Evolutionary conservation across 1,140 invertebrate genomes (phyloP).

Genomic region (Dendroctonus ponderosae): DNA sequence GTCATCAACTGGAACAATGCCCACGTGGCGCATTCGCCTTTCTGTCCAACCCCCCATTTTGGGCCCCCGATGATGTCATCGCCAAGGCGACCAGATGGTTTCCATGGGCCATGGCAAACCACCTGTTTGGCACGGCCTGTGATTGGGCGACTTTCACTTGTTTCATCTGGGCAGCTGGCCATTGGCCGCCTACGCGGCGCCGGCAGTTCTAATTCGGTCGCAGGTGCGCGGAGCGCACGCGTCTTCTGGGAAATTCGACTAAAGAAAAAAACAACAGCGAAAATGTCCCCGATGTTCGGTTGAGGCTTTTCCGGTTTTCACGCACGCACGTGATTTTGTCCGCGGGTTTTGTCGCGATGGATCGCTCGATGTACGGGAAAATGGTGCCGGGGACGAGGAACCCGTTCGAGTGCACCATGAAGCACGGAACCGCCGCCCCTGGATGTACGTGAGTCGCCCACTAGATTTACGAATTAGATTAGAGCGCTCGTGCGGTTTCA

Average conservation of each 20-base stretch:
- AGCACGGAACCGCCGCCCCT: constrained; percentile 71
- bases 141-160: constrained; percentile 7
- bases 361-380: constrained; percentile 83
- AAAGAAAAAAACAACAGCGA: constrained; percentile 24
- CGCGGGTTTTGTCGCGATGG: constrained; percentile 56
- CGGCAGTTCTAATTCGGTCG: constrained; percentile 28
- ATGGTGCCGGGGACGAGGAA: constrained; percentile 74
- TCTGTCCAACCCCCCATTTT: too few species aligned
- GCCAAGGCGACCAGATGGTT: too few species aligned
- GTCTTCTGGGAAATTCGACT: constrained; percentile 23
- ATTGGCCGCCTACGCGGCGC: constrained; percentile 23
- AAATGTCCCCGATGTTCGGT: constrained; percentile 21
- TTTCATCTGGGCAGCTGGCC: constrained; percentile 28
- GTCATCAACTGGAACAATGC: too few species aligned
- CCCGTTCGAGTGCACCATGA: constrained; percentile 75
- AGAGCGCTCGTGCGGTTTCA: too few species aligned
- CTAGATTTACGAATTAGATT: too few species aligned
- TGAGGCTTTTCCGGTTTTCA: constrained; percentile 27
- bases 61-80: too few species aligned
- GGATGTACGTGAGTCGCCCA: constrained; percentile 68
- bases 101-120: too few species aligned
- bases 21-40: too few species aligned
- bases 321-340: constrained; percentile 16
- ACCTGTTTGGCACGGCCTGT: too few species aligned
- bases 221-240: constrained; percentile 10